A percentile compares a stretch with the other conserved stretches of the same genome.
Evolutionary conservation across 2,113 vertebrate species (phyloP).

Genomic region (Gallinago media): DNA sequence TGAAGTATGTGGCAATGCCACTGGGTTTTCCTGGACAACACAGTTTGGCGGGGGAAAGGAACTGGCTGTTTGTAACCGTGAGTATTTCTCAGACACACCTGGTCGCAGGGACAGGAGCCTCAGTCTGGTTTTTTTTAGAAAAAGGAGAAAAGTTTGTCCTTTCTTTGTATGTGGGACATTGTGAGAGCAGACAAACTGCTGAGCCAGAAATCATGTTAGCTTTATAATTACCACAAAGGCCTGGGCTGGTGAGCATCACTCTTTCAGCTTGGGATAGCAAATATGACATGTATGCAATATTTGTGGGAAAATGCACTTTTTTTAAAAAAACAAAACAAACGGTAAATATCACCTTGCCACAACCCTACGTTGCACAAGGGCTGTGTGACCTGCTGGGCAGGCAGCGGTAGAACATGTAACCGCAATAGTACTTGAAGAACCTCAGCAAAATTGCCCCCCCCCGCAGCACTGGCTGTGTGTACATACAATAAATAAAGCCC

Average conservation of each 20-base stretch:
- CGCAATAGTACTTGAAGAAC: background rate
- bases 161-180: background rate
- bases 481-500: background rate
- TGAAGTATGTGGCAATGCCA: conserved; percentile 71
- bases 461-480: background rate
- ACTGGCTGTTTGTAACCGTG: conserved; percentile 77
- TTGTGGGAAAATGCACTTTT: background rate
- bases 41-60: conserved; percentile 66
- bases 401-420: background rate
- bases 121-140: background rate
- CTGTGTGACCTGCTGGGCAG: background rate
- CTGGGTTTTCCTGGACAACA: conserved; percentile 53
- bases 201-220: background rate
- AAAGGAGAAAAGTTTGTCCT: background rate
- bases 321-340: background rate
- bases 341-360: background rate
- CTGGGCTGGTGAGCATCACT: background rate
- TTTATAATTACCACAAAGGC: background rate
- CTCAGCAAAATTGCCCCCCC: background rate
- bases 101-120: rapidly evolving
- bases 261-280: background rate
- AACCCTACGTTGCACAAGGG: rapidly evolving
- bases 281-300: rapidly evolving
- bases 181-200: background rate
- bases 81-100: background rate